Conservation (phyloP, 2,113 vertebrate genomes). For the Brachyistius frenatus region DNA sequence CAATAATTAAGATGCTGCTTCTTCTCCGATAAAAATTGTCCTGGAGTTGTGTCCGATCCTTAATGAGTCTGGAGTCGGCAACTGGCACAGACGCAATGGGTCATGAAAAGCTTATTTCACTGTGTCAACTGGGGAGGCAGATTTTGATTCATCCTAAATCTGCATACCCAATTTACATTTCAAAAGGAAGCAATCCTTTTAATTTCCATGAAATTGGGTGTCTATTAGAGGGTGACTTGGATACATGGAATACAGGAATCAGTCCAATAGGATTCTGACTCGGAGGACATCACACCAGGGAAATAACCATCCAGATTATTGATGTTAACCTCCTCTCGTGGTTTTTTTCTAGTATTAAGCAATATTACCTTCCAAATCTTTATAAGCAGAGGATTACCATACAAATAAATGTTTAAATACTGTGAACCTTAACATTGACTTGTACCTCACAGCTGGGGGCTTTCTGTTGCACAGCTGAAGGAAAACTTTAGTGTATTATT, state of each 20-base stretch:
- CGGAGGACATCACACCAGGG: slow-evolving; percentile 47
- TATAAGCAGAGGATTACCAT: slow-evolving; percentile 7
- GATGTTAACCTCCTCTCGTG: slow-evolving; percentile 14
- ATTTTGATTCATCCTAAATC: slow-evolving; percentile 78
- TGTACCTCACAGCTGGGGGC: neutral
- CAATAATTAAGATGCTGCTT: slow-evolving; percentile 21
- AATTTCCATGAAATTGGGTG: slow-evolving; percentile 81
- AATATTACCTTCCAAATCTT: slow-evolving; percentile 19
- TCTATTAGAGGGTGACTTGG: slow-evolving; percentile 66
- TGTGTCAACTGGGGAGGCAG: slow-evolving; percentile 70
- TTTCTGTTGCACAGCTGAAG: neutral
- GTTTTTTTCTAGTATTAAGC: slow-evolving; percentile 7
- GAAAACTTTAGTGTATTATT: slow-evolving; percentile 26
- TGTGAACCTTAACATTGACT: slow-evolving; percentile 9
- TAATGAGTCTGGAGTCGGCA: slow-evolving; percentile 72
- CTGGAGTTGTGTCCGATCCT: slow-evolving; percentile 49
- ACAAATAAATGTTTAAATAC: slow-evolving; percentile 33
- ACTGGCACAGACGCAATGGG: slow-evolving; percentile 56
- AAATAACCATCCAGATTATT: slow-evolving; percentile 55
- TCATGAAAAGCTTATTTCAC: slow-evolving; percentile 71
- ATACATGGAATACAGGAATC: slow-evolving; percentile 52
- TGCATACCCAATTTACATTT: slow-evolving; percentile 79
- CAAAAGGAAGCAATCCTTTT: slow-evolving; percentile 76
- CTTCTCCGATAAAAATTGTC: slow-evolving; percentile 37
- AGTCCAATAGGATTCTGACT: slow-evolving; percentile 50